These are phyloP conservation scores for Caiman crocodilus DNA, from an alignment of 2,797 vertebrate species.

Conservation along the genomic window DNA sequence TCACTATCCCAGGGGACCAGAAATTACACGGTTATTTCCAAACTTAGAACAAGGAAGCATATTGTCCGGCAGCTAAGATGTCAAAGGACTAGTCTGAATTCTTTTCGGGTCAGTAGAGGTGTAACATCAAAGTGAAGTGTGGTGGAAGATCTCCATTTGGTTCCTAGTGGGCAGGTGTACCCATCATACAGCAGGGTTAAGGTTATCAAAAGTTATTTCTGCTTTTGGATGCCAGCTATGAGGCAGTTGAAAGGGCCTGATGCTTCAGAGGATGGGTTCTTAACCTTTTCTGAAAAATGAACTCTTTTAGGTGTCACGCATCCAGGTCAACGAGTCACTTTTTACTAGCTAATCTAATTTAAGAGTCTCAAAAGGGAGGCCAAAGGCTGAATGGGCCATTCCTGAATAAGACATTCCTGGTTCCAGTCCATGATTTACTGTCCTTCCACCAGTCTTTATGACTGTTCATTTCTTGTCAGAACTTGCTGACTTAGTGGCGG, in stretches of 20 bases:
- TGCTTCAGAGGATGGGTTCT: background rate
- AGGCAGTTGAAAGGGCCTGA: background rate
- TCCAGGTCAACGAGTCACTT: background rate
- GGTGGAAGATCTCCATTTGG: fast-evolving
- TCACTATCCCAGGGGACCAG: background rate
- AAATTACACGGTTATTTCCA: background rate
- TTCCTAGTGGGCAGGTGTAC: background rate
- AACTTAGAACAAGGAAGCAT: background rate
- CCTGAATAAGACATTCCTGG: background rate
- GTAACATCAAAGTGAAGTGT: background rate
- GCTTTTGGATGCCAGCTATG: background rate
- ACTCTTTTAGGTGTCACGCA: fast-evolving
- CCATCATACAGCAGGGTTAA: background rate
- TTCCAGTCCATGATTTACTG: background rate
- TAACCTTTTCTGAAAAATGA: background rate
- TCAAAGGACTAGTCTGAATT: background rate
- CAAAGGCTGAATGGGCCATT: background rate
- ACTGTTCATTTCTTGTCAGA: background rate
- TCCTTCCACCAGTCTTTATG: fast-evolving
- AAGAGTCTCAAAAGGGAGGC: background rate
- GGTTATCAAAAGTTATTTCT: background rate
- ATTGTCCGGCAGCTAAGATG: background rate
- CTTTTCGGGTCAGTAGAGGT: background rate
- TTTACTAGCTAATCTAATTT: background rate
- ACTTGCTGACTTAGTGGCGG: background rate